Evolutionary conservation across 2,113 vertebrate species (phyloP).

Genomic region (Saiga tatarica): DNA sequence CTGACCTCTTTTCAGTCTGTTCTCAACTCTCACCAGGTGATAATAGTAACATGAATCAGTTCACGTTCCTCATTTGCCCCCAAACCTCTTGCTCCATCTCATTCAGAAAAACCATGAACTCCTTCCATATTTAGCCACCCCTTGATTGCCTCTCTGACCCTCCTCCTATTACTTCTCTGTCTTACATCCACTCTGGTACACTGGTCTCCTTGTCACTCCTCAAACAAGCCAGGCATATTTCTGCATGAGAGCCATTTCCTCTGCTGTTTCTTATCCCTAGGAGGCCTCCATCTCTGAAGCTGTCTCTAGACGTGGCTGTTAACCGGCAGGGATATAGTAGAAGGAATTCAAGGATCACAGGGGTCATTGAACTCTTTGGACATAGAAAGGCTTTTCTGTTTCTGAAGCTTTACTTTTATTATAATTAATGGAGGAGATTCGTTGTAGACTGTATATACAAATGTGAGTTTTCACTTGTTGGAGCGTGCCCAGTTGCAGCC

Average conservation of each 20-base stretch:
- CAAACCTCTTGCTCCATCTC: background rate
- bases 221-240: accelerated
- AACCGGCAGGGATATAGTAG: background rate
- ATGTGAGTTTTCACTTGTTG: background rate
- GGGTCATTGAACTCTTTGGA: background rate
- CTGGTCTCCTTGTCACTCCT: background rate
- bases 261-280: background rate
- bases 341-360: background rate
- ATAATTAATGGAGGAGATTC: background rate
- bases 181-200: background rate
- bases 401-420: background rate
- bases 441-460: background rate
- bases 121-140: no score
- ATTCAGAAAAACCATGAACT: accelerated
- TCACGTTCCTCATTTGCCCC: accelerated
- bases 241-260: no score
- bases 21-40: background rate
- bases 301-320: background rate
- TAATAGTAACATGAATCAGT: no score
- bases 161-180: accelerated
- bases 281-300: background rate
- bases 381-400: background rate
- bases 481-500: background rate
- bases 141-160: background rate
- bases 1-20: background rate